phyloP scores from a whole-genome alignment of 2,797 vertebrate genomes.

The Neoniphon sammara region DNA sequence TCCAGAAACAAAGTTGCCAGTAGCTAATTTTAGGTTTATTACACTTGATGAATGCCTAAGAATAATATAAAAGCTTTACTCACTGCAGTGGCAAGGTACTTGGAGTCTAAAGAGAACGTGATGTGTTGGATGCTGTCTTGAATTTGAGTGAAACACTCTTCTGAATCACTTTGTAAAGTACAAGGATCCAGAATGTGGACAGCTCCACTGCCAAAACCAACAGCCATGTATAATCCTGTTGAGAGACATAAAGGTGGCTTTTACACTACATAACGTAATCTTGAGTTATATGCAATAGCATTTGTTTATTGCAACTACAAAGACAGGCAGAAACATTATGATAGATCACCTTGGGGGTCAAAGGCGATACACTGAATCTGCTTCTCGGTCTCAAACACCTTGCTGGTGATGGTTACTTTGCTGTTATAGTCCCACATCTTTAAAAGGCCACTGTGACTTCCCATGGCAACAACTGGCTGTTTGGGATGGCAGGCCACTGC shows the following conservation, averaged over 20 bases:
- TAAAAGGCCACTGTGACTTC: slow-evolving; percentile 86
- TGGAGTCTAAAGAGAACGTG: slow-evolving; percentile 89
- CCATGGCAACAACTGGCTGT: slow-evolving; percentile 81
- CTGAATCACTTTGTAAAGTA: slow-evolving; percentile 82
- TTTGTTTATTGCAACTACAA: neutral
- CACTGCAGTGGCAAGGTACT: slow-evolving; percentile 93
- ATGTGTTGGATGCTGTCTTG: slow-evolving; percentile 85
- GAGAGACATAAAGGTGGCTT: slow-evolving; percentile 25
- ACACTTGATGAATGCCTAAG: neutral
- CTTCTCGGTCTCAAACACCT: slow-evolving; percentile 79
- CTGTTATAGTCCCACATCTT: slow-evolving; percentile 88
- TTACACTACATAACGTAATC: neutral
- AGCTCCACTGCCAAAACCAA: slow-evolving; percentile 88
- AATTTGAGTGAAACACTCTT: slow-evolving; percentile 83
- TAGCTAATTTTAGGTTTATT: neutral
- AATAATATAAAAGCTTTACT: slow-evolving; percentile 60
- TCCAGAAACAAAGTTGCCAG: neutral
- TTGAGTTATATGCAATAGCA: neutral
- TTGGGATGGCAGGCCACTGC: slow-evolving; percentile 90
- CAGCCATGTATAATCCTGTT: slow-evolving; percentile 87
- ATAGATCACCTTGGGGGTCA: slow-evolving; percentile 86
- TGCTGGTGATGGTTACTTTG: slow-evolving; percentile 80
- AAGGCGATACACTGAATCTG: slow-evolving; percentile 87
- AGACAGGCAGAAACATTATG: neutral
- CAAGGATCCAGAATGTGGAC: slow-evolving; percentile 87